Evolutionary conservation across 2,113 vertebrate species (phyloP), one percentile per base, ranked within the genome.

Genomic region (Miniopterus natalensis): DNA sequence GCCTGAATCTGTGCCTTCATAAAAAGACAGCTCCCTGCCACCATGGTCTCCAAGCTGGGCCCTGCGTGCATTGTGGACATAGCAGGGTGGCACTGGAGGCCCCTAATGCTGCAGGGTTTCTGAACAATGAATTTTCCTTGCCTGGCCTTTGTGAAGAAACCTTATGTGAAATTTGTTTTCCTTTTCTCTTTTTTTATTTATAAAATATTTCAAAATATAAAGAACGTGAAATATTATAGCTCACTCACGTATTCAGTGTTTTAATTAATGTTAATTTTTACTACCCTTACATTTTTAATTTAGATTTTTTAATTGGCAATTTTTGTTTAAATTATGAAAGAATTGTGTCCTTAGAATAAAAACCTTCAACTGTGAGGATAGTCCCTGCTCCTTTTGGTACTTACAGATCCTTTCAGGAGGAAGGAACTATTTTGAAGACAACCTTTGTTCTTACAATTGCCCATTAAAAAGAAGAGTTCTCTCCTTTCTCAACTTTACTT

Each of bases 171-270:
- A 40, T 61, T 49, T 95, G n/a, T 78, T 92, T 65, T 63, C 25
- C 55, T 71, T 88, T 63, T 45, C 5, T 79, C 13, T 88, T 81
- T 79, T 90, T 75, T 70, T n/a, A 77, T 80, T 90, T 92, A 81
- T 71, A 45, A 92, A 96, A 66, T 57, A 66, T 74, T 91, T 20
- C 49, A 81, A 91, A 89, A 89, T 73, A 85, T 3, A 68, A 70
- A 65, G 74, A 87, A 53, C 42, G 1, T 61, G 27, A 66, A 96
- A 85, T 55, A 59, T 40, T 77, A 36, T 10, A 86, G 74, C 27
- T 90, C 36, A 84, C 7, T 23, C n/a, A 15, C 51, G 51, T 80
- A 87, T 31, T 18, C 4, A 83, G 1, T 14, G 12, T 92, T 81
- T 83, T 68, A 87, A 66, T 65, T 85, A 42, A 49, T 51, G 23